Conservation (phyloP, 2,113 vertebrate genomes). For the Archilochus colubris region DNA sequence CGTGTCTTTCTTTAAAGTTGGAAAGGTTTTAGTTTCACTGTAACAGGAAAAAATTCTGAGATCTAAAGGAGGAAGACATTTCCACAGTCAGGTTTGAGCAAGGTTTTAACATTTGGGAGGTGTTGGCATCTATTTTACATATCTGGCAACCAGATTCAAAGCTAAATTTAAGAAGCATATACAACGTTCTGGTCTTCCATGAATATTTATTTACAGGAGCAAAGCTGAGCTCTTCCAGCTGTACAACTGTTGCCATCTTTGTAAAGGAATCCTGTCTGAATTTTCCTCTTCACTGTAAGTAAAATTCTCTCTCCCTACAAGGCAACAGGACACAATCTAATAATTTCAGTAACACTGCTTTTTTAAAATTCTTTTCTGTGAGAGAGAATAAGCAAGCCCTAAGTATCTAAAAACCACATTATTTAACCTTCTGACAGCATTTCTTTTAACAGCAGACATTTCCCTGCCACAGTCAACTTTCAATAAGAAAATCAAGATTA, state of each 20-base stretch:
- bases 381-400: neutral
- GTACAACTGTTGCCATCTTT: neutral
- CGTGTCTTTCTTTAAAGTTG: neutral
- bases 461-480: neutral
- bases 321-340: neutral
- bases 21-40: neutral
- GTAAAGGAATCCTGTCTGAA: neutral
- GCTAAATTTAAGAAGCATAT: constrained; percentile 21
- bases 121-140: neutral
- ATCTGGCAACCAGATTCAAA: constrained; percentile 3
- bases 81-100: neutral
- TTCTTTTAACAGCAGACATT: neutral
- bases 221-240: neutral
- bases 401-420: neutral
- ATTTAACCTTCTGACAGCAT: neutral
- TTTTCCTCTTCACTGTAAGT: neutral
- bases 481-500: neutral
- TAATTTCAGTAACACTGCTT: neutral
- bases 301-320: neutral
- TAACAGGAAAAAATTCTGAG: neutral
- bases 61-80: neutral
- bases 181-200: neutral
- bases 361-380: neutral
- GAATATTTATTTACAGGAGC: constrained; percentile 19
- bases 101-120: neutral